Conservation (phyloP, 2,797 vertebrate species). For the Halcyon chelicuti region DNA sequence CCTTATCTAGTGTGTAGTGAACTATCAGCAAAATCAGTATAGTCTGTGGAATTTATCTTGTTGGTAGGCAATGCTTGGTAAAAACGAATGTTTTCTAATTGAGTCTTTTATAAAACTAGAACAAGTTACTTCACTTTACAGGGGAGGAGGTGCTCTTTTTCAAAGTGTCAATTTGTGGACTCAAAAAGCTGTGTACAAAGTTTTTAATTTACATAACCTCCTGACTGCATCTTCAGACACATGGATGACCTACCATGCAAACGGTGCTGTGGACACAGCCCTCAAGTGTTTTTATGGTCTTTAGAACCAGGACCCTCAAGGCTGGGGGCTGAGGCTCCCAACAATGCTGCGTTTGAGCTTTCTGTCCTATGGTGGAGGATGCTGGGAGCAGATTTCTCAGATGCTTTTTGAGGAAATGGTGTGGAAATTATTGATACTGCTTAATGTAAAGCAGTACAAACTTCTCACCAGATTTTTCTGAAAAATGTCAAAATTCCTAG, state of each 20-base stretch:
- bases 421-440: not conserved
- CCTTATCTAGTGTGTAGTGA: not conserved
- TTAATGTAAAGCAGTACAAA: not conserved
- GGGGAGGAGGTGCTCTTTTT: not conserved
- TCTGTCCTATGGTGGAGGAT: accelerated
- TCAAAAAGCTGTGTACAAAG: not conserved
- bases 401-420: not conserved
- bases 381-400: not conserved
- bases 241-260: not conserved
- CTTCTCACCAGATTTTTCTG: not conserved
- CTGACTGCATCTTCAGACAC: accelerated
- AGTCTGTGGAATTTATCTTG: not conserved
- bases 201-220: not conserved
- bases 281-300: not conserved
- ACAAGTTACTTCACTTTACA: not conserved
- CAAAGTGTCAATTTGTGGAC: not conserved
- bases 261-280: not conserved
- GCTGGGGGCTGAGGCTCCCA: not conserved
- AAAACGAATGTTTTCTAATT: not conserved
- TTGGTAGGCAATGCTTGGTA: not conserved
- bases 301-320: not conserved
- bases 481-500: not conserved
- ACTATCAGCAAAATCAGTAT: not conserved
- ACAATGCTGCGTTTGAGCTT: not conserved
- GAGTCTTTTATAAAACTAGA: not conserved